Evolutionary conservation across 2,113 vertebrate species (phyloP).

Genomic region (Eidolon helvum): DNA sequence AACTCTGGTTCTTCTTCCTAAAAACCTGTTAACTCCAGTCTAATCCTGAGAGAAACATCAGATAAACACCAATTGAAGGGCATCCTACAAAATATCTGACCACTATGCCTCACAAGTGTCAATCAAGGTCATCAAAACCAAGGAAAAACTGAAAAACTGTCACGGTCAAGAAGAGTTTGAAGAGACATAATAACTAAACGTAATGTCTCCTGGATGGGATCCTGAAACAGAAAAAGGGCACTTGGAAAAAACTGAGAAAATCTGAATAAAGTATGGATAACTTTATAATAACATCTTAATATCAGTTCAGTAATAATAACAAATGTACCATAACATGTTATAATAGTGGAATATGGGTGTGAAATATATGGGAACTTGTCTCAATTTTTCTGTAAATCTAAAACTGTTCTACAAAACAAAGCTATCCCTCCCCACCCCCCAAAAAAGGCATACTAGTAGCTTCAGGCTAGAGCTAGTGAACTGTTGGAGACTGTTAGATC

Average conservation of each 20-base stretch:
- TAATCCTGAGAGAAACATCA: not conserved
- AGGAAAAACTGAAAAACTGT: not conserved
- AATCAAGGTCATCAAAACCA: not conserved
- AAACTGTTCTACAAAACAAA: not conserved
- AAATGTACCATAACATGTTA: not conserved
- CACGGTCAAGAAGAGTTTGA: not conserved
- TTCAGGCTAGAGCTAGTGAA: not conserved
- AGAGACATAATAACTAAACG: not conserved
- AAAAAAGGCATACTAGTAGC: not conserved
- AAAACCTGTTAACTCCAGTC: not conserved
- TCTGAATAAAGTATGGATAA: not conserved
- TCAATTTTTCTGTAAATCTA: constrained; percentile 37
- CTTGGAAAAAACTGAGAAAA: not conserved
- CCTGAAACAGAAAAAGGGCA: not conserved
- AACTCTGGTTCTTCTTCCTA: not conserved
- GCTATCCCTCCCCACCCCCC: not conserved
- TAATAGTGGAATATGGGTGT: not conserved
- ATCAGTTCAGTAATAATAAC: not conserved
- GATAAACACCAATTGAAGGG: not conserved
- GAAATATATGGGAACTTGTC: not conserved
- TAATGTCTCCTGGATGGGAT: not conserved
- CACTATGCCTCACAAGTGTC: not conserved
- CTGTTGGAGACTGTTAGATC: constrained; percentile 22
- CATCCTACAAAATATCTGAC: not conserved
- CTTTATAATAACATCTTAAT: not conserved